Conservation (phyloP, 1,140 invertebrate species). For the Brachystomella parvula region DNA sequence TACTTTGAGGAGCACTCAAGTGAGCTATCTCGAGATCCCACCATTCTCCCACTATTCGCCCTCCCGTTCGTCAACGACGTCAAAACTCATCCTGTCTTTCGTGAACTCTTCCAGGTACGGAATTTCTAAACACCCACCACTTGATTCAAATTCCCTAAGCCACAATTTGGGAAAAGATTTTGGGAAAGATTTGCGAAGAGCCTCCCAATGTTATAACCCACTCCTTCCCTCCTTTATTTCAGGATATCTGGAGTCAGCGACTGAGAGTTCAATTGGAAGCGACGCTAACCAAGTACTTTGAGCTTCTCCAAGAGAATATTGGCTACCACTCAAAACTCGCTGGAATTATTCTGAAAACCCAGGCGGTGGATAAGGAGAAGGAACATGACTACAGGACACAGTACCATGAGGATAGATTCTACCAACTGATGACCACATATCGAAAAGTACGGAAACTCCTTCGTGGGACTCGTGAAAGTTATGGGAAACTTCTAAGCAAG, state of each 20-base stretch:
- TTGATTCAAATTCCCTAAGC: not conserved
- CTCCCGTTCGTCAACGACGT: conserved; percentile 32
- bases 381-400: not conserved
- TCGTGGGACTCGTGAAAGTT: conserved; percentile 26
- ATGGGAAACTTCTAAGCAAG: conserved; percentile 33
- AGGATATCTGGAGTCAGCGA: conserved; percentile 21
- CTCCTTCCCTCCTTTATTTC: not conserved
- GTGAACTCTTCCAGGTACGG: conserved; percentile 30
- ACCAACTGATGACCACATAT: conserved; percentile 26
- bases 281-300: conserved; percentile 31
- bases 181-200: too few species aligned
- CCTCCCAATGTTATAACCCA: too few species aligned
- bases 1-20: conserved; percentile 32
- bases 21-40: conserved; percentile 23
- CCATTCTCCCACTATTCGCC: conserved; percentile 33
- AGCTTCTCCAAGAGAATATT: conserved; percentile 33
- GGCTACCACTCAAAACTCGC: conserved; percentile 26
- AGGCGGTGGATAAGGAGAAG: not conserved
- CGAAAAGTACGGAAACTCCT: conserved; percentile 30
- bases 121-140: too few species aligned
- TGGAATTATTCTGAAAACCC: conserved; percentile 18
- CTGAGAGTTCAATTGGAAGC: conserved; percentile 31
- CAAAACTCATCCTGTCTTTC: conserved; percentile 28
- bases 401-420: conserved; percentile 30
- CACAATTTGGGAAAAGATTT: too few species aligned